Evolutionary conservation across 2,113 vertebrate genomes (phyloP).

Genomic region (Maccullochella peelii): DNA sequence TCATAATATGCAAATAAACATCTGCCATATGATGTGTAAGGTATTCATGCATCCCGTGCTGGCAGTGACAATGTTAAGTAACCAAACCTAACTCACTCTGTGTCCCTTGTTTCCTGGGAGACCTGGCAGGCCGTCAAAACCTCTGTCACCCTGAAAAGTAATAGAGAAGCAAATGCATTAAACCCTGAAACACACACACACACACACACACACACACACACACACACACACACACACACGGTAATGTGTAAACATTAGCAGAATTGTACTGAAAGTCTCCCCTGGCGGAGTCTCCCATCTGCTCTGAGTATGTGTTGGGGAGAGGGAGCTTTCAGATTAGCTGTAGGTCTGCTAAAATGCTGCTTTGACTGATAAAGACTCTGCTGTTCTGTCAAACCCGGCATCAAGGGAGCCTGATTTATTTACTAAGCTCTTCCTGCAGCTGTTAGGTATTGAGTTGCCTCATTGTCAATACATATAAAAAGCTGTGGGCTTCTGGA

Average conservation of each 20-base stretch:
- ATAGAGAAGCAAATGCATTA: slow-evolving; percentile 67
- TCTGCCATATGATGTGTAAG: slow-evolving; percentile 46
- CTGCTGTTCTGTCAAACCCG: slow-evolving; percentile 67
- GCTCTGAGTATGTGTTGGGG: slow-evolving; percentile 58
- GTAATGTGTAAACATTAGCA: slow-evolving; percentile 74
- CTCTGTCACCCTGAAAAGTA: slow-evolving; percentile 89
- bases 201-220: slow-evolving; percentile 43
- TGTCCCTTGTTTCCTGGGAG: slow-evolving; percentile 92
- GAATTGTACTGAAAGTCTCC: slow-evolving; percentile 68
- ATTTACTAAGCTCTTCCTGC: slow-evolving; percentile 74
- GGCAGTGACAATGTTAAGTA: slow-evolving; percentile 37
- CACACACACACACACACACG: slow-evolving; percentile 30
- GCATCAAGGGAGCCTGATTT: slow-evolving; percentile 70
- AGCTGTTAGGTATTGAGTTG: slow-evolving; percentile 75
- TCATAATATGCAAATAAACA: slow-evolving; percentile 66
- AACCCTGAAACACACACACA: slow-evolving; percentile 52
- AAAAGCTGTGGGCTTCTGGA: slow-evolving; percentile 52
- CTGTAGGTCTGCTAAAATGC: slow-evolving; percentile 71
- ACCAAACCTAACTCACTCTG: slow-evolving; percentile 72
- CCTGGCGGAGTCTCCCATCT: slow-evolving; percentile 76
- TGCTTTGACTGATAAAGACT: slow-evolving; percentile 78
- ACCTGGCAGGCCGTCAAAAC: slow-evolving; percentile 93
- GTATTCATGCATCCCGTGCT: slow-evolving; percentile 27
- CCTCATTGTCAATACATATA: slow-evolving; percentile 68
- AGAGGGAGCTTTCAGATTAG: slow-evolving; percentile 65